phyloP scores from a whole-genome alignment of 2,888 invertebrate genomes.

The Argyresthia albistria region DNA sequence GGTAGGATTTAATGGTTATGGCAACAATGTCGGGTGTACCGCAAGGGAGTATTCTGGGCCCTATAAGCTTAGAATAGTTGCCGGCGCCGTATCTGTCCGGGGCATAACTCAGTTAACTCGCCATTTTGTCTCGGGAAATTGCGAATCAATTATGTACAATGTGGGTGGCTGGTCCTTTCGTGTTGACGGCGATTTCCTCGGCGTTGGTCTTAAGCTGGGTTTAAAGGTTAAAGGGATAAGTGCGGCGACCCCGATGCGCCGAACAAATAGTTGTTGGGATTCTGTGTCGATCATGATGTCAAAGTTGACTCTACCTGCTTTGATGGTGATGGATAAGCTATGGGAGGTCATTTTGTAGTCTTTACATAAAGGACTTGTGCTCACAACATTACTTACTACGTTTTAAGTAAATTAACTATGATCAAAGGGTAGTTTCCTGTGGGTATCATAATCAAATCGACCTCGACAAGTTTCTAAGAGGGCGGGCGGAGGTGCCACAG shows the following conservation, averaged over 20 bases:
- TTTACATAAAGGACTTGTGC: too few relatives aligned
- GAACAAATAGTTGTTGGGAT: neutral
- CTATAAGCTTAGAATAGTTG: slow-evolving; percentile 10
- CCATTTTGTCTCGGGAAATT: slow-evolving; percentile 15
- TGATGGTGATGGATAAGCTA: too few relatives aligned
- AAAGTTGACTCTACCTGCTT: too few relatives aligned
- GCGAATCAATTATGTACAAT: slow-evolving; percentile 14
- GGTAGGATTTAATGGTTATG: neutral
- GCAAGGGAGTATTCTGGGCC: slow-evolving; percentile 12
- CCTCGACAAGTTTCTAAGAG: too few relatives aligned
- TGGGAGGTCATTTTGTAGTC: too few relatives aligned
- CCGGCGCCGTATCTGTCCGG: slow-evolving; percentile 11
- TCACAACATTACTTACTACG: too few relatives aligned
- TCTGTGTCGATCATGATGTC: neutral
- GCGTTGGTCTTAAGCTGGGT: neutral
- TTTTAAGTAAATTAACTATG: too few relatives aligned
- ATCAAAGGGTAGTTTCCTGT: too few relatives aligned
- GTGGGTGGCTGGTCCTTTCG: slow-evolving; percentile 10
- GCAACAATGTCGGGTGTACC: slow-evolving; percentile 8
- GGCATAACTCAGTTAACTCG: slow-evolving; percentile 11
- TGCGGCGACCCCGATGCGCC: neutral
- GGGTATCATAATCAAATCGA: too few relatives aligned
- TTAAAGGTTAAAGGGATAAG: slow-evolving; percentile 5
- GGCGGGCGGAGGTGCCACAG: too few relatives aligned
- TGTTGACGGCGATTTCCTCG: neutral